Percentiles rank a stretch among this genome's conserved stretches.
These are phyloP conservation scores for Pollenia griseotomentosa DNA, from an alignment of 2,888 invertebrate genomes.

Conservation along the genomic window DNA sequence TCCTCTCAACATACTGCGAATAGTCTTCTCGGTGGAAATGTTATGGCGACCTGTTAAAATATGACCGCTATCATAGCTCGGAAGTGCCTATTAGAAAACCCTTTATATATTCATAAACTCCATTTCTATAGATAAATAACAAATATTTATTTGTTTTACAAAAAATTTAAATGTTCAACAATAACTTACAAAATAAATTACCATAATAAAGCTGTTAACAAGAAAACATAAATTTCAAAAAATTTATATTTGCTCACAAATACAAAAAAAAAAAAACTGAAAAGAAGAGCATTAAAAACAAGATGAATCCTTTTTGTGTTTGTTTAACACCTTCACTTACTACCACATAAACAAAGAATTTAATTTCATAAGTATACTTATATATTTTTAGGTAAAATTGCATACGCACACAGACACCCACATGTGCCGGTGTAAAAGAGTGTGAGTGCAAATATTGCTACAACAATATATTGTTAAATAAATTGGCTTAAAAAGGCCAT, in stretches of 20 bases:
- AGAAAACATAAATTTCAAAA: conserved; percentile 55
- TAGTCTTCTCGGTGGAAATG: too few species aligned
- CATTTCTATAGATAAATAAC: conserved; percentile 17
- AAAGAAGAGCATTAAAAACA: neutral
- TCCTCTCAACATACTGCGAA: too few species aligned
- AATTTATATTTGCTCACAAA: conserved; percentile 20
- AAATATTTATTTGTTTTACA: conserved; percentile 61
- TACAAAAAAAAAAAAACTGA: neutral
- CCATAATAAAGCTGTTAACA: conserved; percentile 69
- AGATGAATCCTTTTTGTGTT: conserved; percentile 46
- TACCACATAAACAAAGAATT: neutral
- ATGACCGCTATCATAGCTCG: too few species aligned
- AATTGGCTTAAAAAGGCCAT: conserved; percentile 65
- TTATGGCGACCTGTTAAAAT: too few species aligned
- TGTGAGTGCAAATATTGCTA: conserved; percentile 6
- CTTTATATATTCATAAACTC: neutral
- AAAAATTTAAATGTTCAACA: conserved; percentile 62
- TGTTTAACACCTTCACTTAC: conserved; percentile 48
- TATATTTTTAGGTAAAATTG: neutral
- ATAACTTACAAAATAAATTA: conserved; percentile 50
- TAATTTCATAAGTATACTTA: neutral
- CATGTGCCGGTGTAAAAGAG: neutral
- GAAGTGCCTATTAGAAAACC: too few species aligned
- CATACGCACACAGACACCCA: neutral
- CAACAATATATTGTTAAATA: conserved; percentile 36